Evolutionary conservation across 2,113 vertebrate genomes (phyloP), one percentile per base, ranked within the genome.

Genomic region (Gorilla gorilla): DNA sequence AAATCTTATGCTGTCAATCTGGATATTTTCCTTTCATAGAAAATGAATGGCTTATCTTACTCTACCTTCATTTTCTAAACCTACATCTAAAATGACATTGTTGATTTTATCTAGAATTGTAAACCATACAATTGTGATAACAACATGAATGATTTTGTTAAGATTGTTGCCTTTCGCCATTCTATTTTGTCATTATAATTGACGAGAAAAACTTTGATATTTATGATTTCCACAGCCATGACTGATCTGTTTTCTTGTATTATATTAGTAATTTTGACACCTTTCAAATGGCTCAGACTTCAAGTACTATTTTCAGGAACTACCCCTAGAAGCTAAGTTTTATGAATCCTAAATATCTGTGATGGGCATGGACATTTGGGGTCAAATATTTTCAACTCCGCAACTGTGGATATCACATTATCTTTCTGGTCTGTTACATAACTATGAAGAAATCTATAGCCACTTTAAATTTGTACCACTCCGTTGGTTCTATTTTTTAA

Each of bases 351-450:
- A 14, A 30, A 16, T 40, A 12, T 61, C 25, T n/a, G 11, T 43
- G 2, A 35, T 35, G 13, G 20, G 57, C 6, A 22, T 40, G 3
- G 8, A 66, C 27, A 18, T 9, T 27, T 3, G 48, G 25, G 3
- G 16, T 68, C 57, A 66, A 89, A 57, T 25, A 4, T 8, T 3
- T 40, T 48, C 72, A 57, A 22, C 7, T 85, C 64, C 40, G 90
- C 11, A 1, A 52, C n/a, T 38, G 16, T 10, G 25, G 32, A 5
- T 12, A 73, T 3, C 17, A 45, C 5, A 1, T 10, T 55, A 35
- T 18, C 45, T 68, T 64, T 43, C 40, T 43, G 8, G 5, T 76
- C 48, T 66, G 55, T 80, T 85, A 30, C 61, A 25, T 35, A 43
- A 43, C 16, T 32, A 25, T n/a, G 23, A 27, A n/a, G 30, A 64